phyloP scores from a whole-genome alignment of 2,888 invertebrate species.

The Sclerodermus sp. region DNA sequence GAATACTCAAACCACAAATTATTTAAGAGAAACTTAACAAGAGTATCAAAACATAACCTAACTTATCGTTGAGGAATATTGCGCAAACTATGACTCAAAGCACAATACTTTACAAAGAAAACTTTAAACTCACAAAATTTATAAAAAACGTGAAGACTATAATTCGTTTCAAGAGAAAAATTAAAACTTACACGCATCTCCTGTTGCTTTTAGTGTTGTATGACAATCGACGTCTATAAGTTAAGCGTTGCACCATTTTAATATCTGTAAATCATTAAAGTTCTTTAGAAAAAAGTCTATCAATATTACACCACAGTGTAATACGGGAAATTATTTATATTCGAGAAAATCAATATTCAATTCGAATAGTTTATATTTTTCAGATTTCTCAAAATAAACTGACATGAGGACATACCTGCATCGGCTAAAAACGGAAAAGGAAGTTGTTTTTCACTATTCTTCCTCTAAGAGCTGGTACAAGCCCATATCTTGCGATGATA shows the following conservation, averaged over 20 bases:
- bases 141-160: neutral
- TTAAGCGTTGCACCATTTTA: conserved; percentile 93
- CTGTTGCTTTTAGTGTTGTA: conserved; percentile 99
- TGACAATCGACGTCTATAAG: conserved; percentile 94
- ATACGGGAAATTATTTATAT: neutral
- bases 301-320: conserved; percentile 13
- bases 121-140: neutral
- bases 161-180: neutral
- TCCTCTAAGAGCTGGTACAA: too few relatives aligned
- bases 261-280: conserved; percentile 41
- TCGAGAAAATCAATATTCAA: neutral
- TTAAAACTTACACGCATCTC: conserved; percentile 86
- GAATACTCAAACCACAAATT: neutral
- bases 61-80: neutral
- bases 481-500: too few relatives aligned
- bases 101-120: too few relatives aligned
- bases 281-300: conserved; percentile 9
- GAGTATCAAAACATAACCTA: conserved; percentile 44
- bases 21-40: neutral
- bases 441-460: too few relatives aligned
- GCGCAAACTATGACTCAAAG: neutral
- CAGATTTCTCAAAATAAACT: conserved; percentile 32
- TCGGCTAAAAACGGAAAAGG: conserved; percentile 47
- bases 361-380: conserved; percentile 13
- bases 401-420: conserved; percentile 42